Conservation (phyloP, 35 echinoderm and acorn worm species). For the Diadema setosum region DNA sequence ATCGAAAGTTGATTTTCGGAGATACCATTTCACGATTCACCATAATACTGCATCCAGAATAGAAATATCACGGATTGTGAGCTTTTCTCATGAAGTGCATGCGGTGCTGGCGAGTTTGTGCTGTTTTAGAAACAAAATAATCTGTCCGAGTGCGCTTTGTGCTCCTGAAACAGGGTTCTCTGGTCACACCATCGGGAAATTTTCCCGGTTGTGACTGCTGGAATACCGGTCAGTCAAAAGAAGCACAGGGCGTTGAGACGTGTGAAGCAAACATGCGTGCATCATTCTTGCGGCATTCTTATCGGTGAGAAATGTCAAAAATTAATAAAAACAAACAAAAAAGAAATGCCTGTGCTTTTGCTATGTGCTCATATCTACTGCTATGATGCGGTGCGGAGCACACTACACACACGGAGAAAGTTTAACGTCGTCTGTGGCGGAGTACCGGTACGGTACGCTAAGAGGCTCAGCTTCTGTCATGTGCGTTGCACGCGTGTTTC, state of each 20-base stretch:
- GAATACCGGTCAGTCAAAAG: neutral
- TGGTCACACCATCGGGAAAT: neutral
- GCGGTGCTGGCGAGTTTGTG: neutral
- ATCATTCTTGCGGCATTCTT: neutral
- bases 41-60: neutral
- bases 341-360: slow-evolving; percentile 13
- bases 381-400: slow-evolving; percentile 26
- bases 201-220: neutral
- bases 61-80: neutral
- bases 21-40: neutral
- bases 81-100: neutral
- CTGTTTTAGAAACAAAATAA: no score
- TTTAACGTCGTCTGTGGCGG: no score
- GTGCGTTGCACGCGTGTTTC: neutral
- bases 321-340: slow-evolving; percentile 20
- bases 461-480: neutral
- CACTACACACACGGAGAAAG: neutral
- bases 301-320: neutral
- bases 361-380: slow-evolving; percentile 23
- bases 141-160: neutral
- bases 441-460: neutral
- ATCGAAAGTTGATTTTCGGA: neutral
- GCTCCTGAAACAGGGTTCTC: neutral
- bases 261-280: slow-evolving; percentile 14
- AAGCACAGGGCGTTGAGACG: neutral